phyloP scores from a whole-genome alignment of 2,888 invertebrate genomes.

The Busseola fusca region DNA sequence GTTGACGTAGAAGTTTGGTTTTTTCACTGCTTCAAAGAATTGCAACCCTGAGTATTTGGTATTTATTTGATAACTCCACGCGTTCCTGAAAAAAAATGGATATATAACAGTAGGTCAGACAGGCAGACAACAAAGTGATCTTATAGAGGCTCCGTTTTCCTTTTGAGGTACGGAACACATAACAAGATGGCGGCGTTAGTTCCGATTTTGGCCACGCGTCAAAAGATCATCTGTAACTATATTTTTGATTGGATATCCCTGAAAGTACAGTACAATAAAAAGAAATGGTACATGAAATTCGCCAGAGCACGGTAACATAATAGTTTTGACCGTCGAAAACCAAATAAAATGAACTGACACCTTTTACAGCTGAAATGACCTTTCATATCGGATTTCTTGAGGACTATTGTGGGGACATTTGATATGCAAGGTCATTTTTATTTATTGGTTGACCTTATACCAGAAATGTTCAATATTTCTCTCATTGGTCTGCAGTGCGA shows the following conservation, averaged over 20 bases:
- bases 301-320: conserved; percentile 13
- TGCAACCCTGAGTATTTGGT: too few relatives aligned
- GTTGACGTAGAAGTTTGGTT: too few relatives aligned
- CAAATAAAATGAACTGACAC: conserved; percentile 28
- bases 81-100: too few relatives aligned
- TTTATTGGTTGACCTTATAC: conserved; percentile 10
- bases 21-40: too few relatives aligned
- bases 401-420: conserved; percentile 33
- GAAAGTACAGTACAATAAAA: conserved; percentile 2
- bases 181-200: neutral
- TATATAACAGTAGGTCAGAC: too few relatives aligned
- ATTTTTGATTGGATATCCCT: neutral
- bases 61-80: too few relatives aligned
- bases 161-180: too few relatives aligned
- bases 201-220: neutral
- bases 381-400: conserved; percentile 32
- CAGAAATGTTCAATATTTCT: conserved; percentile 15
- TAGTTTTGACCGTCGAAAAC: conserved; percentile 14
- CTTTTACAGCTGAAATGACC: conserved; percentile 37
- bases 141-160: too few relatives aligned
- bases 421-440: conserved; percentile 30
- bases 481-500: neutral
- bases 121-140: too few relatives aligned
- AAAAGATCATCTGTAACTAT: neutral
- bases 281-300: conserved; percentile 1